A percentile compares a stretch with the other conserved stretches of the same genome.
Evolutionary conservation across 2,113 vertebrate genomes (phyloP).

Genomic region (Triplophysa tibetana): DNA sequence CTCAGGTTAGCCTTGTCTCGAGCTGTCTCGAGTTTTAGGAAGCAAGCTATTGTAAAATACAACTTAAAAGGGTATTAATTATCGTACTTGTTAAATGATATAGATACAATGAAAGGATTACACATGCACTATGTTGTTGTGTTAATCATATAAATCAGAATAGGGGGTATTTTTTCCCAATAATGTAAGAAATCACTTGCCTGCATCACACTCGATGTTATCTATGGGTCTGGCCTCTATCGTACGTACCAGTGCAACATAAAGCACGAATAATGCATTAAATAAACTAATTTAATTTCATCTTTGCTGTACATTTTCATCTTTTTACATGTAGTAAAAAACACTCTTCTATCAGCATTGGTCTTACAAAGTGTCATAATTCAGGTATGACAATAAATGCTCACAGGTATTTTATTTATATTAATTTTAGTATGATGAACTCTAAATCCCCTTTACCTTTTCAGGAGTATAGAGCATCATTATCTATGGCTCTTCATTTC

Average conservation of each 20-base stretch:
- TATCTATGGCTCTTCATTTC: conserved; percentile 54
- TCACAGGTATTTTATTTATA: not conserved
- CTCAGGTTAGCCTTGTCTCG: conserved; percentile 11
- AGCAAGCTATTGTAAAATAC: not conserved
- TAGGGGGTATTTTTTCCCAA: not conserved
- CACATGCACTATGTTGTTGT: not conserved
- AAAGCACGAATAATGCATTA: not conserved
- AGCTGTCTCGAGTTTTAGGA: conserved; percentile 21
- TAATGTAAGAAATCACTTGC: not conserved
- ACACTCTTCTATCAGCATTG: too few relatives aligned
- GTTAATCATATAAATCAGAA: not conserved
- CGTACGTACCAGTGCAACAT: not conserved
- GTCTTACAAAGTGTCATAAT: too few relatives aligned
- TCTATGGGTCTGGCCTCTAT: conserved; percentile 14
- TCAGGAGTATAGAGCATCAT: conserved; percentile 28
- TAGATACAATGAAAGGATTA: not conserved
- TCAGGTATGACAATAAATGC: not conserved
- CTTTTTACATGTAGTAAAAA: not conserved
- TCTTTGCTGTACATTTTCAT: not conserved
- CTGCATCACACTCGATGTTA: not conserved
- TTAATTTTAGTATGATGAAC: not conserved
- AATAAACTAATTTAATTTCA: not conserved
- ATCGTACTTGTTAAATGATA: not conserved
- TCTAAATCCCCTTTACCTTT: not conserved
- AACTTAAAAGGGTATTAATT: not conserved